Evolutionary conservation across 2,888 invertebrate genomes (phyloP), one percentile per base, ranked within the genome.

Genomic region (Temnothorax ravouxi): DNA sequence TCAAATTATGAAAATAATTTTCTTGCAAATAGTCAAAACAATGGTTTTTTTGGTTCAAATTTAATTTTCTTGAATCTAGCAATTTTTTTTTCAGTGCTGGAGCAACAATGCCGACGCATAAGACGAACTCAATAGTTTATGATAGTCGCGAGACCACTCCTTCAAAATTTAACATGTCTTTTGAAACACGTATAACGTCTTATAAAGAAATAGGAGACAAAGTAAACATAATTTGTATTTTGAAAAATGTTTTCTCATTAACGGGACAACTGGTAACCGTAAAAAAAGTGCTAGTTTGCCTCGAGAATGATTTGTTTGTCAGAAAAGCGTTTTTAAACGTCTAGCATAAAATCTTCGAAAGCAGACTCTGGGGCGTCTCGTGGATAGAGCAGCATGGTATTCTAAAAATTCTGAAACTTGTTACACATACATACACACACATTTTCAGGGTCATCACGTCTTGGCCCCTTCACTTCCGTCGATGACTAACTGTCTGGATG

Each of bases 341-440:
- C 25, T 41, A 38, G 41, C 15, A 18, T 47, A 47, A 59, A 59
- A 59, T 79, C 44, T 71, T 21, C 34, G 18, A 50, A 80, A 61
- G 18, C 38, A 50, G 6, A 84, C 61, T 75, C 69, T 61, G 64
- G 72, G 79, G 34, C 44, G 82, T 61, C 21, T 11, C 71, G 71
- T 72, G 84, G 61, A 85, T 83, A 82, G 47, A 85, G 69, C 72
- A 80, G 77, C 71, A 71, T 62, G 75, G 5, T 29, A 72, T 74
- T 85, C 76, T 80, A 88, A 88, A 85, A 85, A 88, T 88, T 87
- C 85, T 83, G 87, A 80, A 81, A 77, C 81, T 85, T 81, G 75
- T 88, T 47, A 67, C 47, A 67, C 47, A 67, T 47, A 47, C 18
- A 67, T 47, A 67, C 47, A 47, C 66, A 67, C 2, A 47, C 83